These are phyloP conservation scores for Atrichornis clamosus DNA, from an alignment of 2,113 vertebrate species.

Conservation along the genomic window DNA sequence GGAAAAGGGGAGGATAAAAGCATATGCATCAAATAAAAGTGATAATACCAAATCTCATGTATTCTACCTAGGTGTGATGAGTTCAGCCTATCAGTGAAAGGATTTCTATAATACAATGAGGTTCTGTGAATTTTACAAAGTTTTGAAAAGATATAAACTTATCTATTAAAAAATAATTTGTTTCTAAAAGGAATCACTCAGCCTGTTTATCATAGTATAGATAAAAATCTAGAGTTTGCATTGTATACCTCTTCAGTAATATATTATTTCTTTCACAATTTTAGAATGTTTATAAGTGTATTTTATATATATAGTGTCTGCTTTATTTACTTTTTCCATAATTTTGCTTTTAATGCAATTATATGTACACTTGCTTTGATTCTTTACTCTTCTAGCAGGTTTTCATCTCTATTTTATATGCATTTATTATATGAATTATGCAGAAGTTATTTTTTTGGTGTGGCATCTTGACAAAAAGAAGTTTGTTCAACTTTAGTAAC, in stretches of 20 bases:
- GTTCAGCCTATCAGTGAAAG: not conserved
- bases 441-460: not conserved
- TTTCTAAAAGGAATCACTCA: not conserved
- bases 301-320: no score
- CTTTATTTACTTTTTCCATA: not conserved
- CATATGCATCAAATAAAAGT: not conserved
- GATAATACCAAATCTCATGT: not conserved
- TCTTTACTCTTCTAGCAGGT: not conserved
- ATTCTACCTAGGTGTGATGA: not conserved
- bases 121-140: not conserved
- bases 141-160: not conserved
- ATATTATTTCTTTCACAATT: not conserved
- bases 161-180: not conserved
- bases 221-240: not conserved
- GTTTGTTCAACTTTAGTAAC: not conserved
- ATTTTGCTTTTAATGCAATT: not conserved
- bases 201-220: not conserved
- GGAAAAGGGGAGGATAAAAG: rapidly evolving
- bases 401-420: not conserved
- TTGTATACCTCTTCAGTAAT: not conserved
- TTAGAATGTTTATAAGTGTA: not conserved
- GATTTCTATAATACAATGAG: not conserved
- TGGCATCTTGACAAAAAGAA: not conserved
- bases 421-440: not conserved
- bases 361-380: not conserved